Percentiles rank a stretch among this genome's conserved stretches.
Evolutionary conservation across 2,888 invertebrate genomes (phyloP).

Genomic region (Myathropa florea): DNA sequence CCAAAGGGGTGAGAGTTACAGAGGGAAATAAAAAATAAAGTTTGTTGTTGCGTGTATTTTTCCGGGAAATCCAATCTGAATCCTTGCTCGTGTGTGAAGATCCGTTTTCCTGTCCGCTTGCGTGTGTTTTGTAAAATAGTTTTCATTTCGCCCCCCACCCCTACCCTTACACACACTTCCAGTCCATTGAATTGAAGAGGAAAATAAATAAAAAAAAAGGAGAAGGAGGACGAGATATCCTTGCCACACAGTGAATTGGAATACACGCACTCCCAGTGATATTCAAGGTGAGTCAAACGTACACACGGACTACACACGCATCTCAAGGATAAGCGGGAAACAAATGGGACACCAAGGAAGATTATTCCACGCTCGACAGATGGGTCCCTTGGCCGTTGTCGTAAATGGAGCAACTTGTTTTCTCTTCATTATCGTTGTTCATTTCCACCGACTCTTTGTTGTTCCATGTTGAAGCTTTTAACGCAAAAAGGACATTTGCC

Average conservation of each 20-base stretch:
- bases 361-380: constrained; percentile 48
- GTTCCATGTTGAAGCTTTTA: constrained; percentile 39
- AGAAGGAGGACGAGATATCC: not conserved
- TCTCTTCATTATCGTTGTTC: constrained; percentile 1
- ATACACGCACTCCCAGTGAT: constrained; percentile 50
- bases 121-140: not conserved
- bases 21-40: constrained; percentile 11
- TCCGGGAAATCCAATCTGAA: constrained; percentile 41
- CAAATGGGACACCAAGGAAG: constrained; percentile 1
- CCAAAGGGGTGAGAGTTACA: constrained; percentile 58
- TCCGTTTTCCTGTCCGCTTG: constrained; percentile 6
- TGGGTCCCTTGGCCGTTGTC: constrained; percentile 10
- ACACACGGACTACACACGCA: not conserved
- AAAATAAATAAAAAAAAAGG: constrained; percentile 5
- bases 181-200: not conserved
- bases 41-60: not conserved
- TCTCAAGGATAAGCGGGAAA: constrained; percentile 38
- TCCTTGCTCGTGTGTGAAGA: constrained; percentile 18
- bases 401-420: constrained; percentile 28
- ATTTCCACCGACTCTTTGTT: not conserved
- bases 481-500: constrained; percentile 36
- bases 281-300: constrained; percentile 61
- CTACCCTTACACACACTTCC: not conserved
- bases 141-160: not conserved
- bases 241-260: constrained; percentile 41